Percentiles rank a stretch among this genome's conserved stretches.
These are phyloP conservation scores for Alectoris magna DNA, from an alignment of 2,797 vertebrate species.

Conservation along the genomic window DNA sequence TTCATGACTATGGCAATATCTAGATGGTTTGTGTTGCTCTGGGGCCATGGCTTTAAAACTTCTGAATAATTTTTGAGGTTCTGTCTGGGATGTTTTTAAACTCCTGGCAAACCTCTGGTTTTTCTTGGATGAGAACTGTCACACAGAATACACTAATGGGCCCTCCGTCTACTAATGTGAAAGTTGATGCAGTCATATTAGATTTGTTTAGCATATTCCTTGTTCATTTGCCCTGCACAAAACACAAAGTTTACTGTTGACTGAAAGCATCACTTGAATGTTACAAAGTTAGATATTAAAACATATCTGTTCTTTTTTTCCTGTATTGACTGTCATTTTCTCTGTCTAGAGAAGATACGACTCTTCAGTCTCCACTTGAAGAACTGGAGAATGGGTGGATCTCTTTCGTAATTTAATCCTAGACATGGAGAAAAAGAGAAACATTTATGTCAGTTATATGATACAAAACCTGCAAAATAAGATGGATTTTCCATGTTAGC, in stretches of 20 bases:
- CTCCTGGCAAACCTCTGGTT: constrained; percentile 20
- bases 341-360: not conserved
- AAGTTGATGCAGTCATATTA: not conserved
- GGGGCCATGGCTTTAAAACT: constrained; percentile 10
- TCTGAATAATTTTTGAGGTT: constrained; percentile 6
- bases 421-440: constrained; percentile 38
- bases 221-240: not conserved
- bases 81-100: constrained; percentile 17
- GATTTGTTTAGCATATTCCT: not conserved
- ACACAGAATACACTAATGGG: not conserved
- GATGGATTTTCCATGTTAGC: constrained; percentile 30
- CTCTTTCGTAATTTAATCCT: constrained; percentile 45
- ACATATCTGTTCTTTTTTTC: not conserved
- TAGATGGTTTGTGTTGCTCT: constrained; percentile 25
- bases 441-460: constrained; percentile 25
- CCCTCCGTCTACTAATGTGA: not conserved
- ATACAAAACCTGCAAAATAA: not conserved
- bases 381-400: not conserved
- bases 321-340: not conserved
- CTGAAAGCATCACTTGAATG: not conserved
- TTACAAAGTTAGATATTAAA: not conserved
- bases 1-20: not conserved
- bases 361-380: not conserved
- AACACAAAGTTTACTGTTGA: not conserved
- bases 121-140: constrained; percentile 20